Evolutionary conservation across 2,113 vertebrate species (phyloP).

Genomic region (Trochalopteron elliotii): DNA sequence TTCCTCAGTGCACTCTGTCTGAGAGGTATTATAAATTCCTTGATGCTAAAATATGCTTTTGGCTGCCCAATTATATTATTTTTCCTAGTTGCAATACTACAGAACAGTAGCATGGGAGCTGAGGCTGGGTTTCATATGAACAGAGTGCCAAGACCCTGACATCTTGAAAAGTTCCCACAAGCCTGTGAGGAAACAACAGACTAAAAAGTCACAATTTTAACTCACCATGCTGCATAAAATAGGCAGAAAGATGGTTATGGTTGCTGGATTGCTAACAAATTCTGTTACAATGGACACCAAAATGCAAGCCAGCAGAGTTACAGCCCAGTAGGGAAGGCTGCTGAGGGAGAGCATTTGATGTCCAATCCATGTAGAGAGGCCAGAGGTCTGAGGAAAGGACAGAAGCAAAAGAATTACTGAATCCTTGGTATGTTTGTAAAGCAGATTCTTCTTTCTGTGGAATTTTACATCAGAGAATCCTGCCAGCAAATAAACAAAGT

Average conservation of each 20-base stretch:
- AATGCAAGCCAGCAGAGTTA: slow-evolving; percentile 92
- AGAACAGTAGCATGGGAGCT: not conserved
- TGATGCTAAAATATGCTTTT: not conserved
- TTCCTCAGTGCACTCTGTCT: not conserved
- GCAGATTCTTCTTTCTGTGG: not conserved
- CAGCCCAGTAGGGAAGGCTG: slow-evolving; percentile 91
- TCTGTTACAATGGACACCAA: slow-evolving; percentile 95
- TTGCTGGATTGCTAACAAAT: slow-evolving; percentile 97
- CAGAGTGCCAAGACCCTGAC: not conserved
- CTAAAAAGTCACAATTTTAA: not conserved
- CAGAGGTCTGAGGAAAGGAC: slow-evolving; percentile 77
- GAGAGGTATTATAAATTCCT: not conserved
- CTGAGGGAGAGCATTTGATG: slow-evolving; percentile 93
- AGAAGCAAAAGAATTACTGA: not conserved
- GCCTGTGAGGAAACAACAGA: not conserved
- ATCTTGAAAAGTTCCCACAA: not conserved
- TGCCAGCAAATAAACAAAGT: not conserved
- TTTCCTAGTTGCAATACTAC: not conserved
- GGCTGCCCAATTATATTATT: not conserved
- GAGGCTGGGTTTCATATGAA: not conserved
- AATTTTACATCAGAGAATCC: not conserved
- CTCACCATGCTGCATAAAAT: slow-evolving; percentile 94
- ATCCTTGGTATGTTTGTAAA: not conserved
- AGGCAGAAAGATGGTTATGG: slow-evolving; percentile 95
- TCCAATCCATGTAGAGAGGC: slow-evolving; percentile 95